Percentiles rank a stretch among this genome's conserved stretches.
phyloP scores from a whole-genome alignment of 2,888 invertebrate species.

The Galerucella calmariensis region DNA sequence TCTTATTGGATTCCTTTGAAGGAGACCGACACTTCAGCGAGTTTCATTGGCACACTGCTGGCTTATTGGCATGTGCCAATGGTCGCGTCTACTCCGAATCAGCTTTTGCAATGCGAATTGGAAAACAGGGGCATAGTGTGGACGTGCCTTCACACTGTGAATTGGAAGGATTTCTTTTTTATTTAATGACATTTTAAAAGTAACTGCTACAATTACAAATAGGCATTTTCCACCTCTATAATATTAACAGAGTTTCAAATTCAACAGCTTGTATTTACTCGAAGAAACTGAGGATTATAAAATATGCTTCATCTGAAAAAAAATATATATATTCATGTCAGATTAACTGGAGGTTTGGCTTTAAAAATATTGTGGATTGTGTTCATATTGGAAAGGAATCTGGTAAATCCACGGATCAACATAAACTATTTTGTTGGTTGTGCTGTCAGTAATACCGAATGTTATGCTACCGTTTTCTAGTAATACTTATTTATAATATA shows the following conservation, averaged over 20 bases:
- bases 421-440: neutral
- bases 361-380: neutral
- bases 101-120: no score
- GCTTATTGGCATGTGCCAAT: no score
- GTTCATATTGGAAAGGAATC: neutral
- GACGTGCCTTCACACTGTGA: no score
- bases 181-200: neutral
- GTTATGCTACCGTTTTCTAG: neutral
- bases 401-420: neutral
- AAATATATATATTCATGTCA: neutral
- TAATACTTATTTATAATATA: neutral
- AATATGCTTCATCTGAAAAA: neutral
- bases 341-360: neutral
- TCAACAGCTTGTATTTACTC: neutral
- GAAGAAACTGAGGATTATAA: conserved; percentile 3
- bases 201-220: neutral
- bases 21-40: no score
- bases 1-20: no score
- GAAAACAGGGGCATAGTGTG: no score
- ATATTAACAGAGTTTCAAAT: neutral
- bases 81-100: neutral
- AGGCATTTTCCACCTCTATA: neutral
- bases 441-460: neutral
- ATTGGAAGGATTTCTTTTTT: neutral
- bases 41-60: no score